phyloP scores from a whole-genome alignment of 2,113 vertebrate species.

The Furnarius figulus region DNA sequence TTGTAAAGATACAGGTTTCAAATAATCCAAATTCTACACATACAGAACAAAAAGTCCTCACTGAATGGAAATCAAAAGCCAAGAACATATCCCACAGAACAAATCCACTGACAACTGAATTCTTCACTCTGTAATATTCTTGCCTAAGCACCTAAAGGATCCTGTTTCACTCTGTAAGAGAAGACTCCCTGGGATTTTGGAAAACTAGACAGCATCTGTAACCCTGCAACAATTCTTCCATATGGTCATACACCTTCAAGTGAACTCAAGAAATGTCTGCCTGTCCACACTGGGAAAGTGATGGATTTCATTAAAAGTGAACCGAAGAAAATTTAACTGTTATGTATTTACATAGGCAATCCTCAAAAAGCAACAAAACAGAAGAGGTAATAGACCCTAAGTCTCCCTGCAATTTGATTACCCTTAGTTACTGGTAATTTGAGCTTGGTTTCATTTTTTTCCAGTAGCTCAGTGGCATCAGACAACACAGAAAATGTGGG shows the following conservation, averaged over 20 bases:
- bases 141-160: not conserved
- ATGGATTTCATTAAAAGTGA: not conserved
- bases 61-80: not conserved
- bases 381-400: not conserved
- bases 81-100: not conserved
- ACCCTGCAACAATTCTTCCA: not conserved
- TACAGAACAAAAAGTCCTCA: not conserved
- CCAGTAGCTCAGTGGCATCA: not conserved
- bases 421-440: not conserved
- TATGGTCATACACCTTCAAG: fast-evolving
- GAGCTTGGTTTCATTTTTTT: not conserved
- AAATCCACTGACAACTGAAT: not conserved
- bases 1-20: not conserved
- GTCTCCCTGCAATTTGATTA: not conserved
- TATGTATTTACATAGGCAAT: not conserved
- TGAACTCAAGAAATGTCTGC: not conserved
- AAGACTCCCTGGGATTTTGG: not conserved
- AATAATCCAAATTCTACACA: not conserved
- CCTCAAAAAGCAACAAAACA: not conserved
- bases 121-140: not conserved
- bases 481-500: fast-evolving
- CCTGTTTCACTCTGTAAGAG: not conserved
- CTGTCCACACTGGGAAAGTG: not conserved
- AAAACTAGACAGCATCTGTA: not conserved
- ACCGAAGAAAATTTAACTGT: not conserved